Evolutionary conservation across 2,113 vertebrate genomes (phyloP).

Genomic region (Microtus ochrogaster): DNA sequence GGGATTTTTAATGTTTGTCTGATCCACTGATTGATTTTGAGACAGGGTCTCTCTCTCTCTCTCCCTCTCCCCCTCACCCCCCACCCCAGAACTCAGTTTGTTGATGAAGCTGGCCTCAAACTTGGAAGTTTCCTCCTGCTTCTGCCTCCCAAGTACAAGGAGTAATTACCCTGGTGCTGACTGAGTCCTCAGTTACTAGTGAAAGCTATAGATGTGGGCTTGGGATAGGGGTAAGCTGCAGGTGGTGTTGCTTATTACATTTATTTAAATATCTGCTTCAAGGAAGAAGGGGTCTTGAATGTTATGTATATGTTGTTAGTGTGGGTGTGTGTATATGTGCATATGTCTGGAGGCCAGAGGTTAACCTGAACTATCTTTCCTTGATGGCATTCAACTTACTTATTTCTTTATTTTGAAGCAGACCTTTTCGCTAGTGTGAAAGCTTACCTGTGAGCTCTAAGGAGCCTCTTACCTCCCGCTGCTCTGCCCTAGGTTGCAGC

Average conservation of each 20-base stretch:
- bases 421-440: background rate
- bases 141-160: background rate
- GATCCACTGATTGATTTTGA: background rate
- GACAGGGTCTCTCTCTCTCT: background rate
- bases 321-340: background rate
- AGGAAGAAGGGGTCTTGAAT: background rate
- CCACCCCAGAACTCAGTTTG: background rate
- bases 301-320: background rate
- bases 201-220: background rate
- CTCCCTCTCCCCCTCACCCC: accelerated
- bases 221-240: background rate
- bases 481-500: background rate
- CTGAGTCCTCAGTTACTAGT: background rate
- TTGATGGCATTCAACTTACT: background rate
- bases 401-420: background rate
- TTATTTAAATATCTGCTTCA: background rate
- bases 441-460: background rate
- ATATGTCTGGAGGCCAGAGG: background rate
- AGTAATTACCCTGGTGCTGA: background rate
- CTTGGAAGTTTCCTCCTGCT: background rate
- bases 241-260: background rate
- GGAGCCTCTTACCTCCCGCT: background rate
- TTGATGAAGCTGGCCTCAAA: background rate
- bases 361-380: background rate
- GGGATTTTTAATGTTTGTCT: background rate